phyloP scores from a whole-genome alignment of 2,113 vertebrate genomes.

The Vicugna pacos region DNA sequence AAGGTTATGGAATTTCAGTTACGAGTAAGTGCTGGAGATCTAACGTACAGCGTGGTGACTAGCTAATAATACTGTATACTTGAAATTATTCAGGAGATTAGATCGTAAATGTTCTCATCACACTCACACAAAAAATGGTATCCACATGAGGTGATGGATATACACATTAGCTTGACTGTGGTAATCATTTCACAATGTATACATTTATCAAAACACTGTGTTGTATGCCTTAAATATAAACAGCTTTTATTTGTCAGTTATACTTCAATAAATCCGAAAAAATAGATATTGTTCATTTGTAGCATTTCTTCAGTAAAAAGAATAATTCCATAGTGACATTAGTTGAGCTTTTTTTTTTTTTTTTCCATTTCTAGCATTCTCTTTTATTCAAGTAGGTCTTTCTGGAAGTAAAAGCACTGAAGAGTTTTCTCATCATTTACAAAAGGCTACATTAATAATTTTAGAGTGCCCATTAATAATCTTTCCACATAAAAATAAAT shows the following conservation, averaged over 20 bases:
- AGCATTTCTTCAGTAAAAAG: not conserved
- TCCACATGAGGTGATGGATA: not conserved
- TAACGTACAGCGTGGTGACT: not conserved
- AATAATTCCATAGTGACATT: not conserved
- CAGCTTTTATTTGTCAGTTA: not conserved
- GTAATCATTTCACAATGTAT: not conserved
- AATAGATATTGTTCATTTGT: not conserved
- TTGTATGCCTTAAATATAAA: not conserved
- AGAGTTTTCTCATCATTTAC: not conserved
- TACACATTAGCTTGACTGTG: not conserved
- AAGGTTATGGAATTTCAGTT: not conserved
- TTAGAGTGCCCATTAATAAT: conserved; percentile 30
- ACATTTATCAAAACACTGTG: not conserved
- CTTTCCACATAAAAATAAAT: conserved; percentile 56
- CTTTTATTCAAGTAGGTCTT: conserved; percentile 27
- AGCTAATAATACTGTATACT: not conserved
- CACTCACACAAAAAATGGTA: too few relatives aligned
- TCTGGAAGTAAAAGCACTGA: conserved; percentile 31
- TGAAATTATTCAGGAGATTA: not conserved
- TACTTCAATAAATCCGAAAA: not conserved
- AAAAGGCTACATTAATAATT: conserved; percentile 19
- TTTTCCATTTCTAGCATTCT: conserved; percentile 7
- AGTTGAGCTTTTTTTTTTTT: not conserved
- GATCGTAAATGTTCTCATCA: not conserved
- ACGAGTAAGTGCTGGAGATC: not conserved